Base-by-base conservation (phyloP, 2,888 invertebrate genomes). In the Calephelis perditalis region DNA sequence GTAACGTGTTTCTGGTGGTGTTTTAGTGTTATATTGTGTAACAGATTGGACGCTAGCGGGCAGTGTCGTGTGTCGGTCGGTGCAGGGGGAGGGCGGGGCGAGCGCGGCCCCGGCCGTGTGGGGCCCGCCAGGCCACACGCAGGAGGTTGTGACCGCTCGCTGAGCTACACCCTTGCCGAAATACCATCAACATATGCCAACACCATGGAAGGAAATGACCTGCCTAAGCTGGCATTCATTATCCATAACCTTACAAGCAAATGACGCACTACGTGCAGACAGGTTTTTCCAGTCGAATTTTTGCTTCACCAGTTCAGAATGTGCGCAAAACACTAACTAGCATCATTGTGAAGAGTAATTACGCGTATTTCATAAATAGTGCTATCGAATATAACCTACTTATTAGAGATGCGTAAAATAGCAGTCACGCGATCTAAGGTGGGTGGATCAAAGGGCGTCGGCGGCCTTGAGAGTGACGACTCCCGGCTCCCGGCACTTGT, bases 61-160 rank as follows among this genome's bases (percentile, higher is more conserved):
- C 86, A 84, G 86, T 82, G 85, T 84, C 78, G 81, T 83, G 81
- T 84, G 80, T 85, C 82, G 72, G 76, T 73, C 78, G 82, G 81
- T 78, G 90, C 86, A 91, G 89, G 90, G 91, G 90, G 87, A 89
- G 90, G 91, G 91, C 90, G 89, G 91, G 88, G 90, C 90, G 81
- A 86, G 80, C 75, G 82, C 85, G 81, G 88, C 83, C 85, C 87
- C 86, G 80, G 84, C 85, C 84, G 89, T 86, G 91, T 91, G 92
- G 92, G 92, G 92, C 92, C 87, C 87, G 85, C 75, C 87, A 87
- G 86, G 88, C 88, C 89, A 86, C 87, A 86, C 90, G 87, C 87
- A 82, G 87, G 90, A 88, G 91, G 92, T 92, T 92, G 92, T 92
- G 92, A 92, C 92, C 89, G 86, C 85, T 84, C 85, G 79, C 78